Percentiles rank a stretch among this genome's conserved stretches.
Conservation (phyloP, 2,113 vertebrate species). For the Marmota monax region DNA sequence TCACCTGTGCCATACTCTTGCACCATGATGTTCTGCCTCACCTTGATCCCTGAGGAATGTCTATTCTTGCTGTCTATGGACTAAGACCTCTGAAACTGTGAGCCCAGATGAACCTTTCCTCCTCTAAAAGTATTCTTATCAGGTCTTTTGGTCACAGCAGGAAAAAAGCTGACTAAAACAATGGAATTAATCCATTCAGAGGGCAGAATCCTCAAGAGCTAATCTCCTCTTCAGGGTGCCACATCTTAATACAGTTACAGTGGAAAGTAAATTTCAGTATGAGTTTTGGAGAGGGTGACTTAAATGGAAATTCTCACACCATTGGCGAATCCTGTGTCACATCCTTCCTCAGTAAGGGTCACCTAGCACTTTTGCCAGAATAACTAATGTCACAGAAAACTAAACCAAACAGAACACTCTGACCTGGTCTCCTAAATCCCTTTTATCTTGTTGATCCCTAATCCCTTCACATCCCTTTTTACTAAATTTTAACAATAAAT, state of each 20-base stretch:
- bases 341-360: background rate
- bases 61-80: too few species aligned
- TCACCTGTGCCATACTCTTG: too few species aligned
- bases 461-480: background rate
- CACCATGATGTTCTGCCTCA: too few species aligned
- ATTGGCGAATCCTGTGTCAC: background rate
- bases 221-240: background rate
- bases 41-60: too few species aligned
- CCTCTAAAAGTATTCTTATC: too few species aligned
- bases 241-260: background rate
- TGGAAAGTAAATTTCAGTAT: background rate
- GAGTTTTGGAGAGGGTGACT: background rate
- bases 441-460: background rate
- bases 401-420: background rate
- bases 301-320: background rate
- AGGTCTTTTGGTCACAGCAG: too few species aligned
- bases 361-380: background rate
- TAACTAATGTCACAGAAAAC: background rate
- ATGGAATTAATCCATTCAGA: background rate
- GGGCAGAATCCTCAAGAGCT: background rate
- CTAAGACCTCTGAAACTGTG: too few species aligned
- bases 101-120: too few species aligned
- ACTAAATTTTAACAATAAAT: background rate
- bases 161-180: too few species aligned
- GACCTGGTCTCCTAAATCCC: background rate